Conservation (phyloP, 2,113 vertebrate genomes). For the Phasianus colchicus region DNA sequence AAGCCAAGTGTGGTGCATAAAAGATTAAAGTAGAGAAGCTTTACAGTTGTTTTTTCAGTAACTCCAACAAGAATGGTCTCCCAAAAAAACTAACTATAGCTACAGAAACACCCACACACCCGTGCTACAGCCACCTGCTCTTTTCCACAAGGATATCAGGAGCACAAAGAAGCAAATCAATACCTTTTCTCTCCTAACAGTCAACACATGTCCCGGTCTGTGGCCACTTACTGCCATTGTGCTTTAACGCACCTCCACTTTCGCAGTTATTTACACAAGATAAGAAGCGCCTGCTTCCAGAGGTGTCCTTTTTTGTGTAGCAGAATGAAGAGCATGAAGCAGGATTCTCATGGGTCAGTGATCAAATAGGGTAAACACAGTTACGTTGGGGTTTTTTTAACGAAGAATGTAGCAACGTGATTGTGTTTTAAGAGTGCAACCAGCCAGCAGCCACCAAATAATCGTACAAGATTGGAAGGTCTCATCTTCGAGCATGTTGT, state of each 20-base stretch:
- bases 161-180: conserved; percentile 35
- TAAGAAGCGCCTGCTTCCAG: conserved; percentile 41
- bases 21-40: conserved; percentile 26
- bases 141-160: conserved; percentile 1
- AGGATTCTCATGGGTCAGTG: conserved; percentile 57
- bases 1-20: background rate
- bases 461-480: conserved; percentile 69
- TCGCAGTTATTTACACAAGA: conserved; percentile 53
- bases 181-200: conserved; percentile 33
- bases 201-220: conserved; percentile 8
- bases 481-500: conserved; percentile 63
- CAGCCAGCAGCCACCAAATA: conserved; percentile 67
- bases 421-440: conserved; percentile 56
- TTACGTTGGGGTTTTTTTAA: conserved; percentile 15
- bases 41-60: conserved; percentile 49
- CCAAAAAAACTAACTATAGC: background rate
- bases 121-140: background rate
- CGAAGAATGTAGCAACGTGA: conserved; percentile 57
- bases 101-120: background rate
- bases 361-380: conserved; percentile 71
- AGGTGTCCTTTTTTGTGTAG: conserved; percentile 24
- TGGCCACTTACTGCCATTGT: conserved; percentile 13
- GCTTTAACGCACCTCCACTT: conserved; percentile 49
- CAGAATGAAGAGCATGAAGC: conserved; percentile 43
- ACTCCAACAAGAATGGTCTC: background rate